Percentiles rank a stretch among this genome's conserved stretches.
Evolutionary conservation across 2,888 invertebrate genomes (phyloP).

Genomic region (Zygothrica quintamaculata): DNA sequence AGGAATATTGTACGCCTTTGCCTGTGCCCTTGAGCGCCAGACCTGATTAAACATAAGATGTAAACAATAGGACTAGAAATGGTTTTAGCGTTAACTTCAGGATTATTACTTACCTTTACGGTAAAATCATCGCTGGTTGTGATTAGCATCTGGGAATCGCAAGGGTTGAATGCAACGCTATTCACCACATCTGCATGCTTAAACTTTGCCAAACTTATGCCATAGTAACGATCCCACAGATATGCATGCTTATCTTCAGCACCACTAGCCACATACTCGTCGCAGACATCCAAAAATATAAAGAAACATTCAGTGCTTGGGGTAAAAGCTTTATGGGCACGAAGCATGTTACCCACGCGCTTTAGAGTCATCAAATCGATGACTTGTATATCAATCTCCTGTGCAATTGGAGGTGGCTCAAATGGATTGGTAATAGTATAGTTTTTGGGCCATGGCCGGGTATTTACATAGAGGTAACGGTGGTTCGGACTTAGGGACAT

Average conservation of each 20-base stretch:
- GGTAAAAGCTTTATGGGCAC: slow-evolving; percentile 92
- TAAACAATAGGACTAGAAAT: not conserved
- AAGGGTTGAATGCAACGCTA: slow-evolving; percentile 93
- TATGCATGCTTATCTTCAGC: slow-evolving; percentile 93
- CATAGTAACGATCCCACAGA: slow-evolving; percentile 94
- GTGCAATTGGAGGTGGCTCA: slow-evolving; percentile 93
- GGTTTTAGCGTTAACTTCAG: not conserved
- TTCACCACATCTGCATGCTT: slow-evolving; percentile 93
- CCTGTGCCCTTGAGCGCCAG: slow-evolving; percentile 80
- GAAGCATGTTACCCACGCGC: slow-evolving; percentile 91
- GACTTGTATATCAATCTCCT: slow-evolving; percentile 94
- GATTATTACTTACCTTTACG: slow-evolving; percentile 88
- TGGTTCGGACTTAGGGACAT: slow-evolving; percentile 94
- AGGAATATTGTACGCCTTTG: slow-evolving; percentile 68
- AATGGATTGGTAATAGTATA: slow-evolving; percentile 90
- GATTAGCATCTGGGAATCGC: slow-evolving; percentile 91
- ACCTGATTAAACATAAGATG: slow-evolving; percentile 57
- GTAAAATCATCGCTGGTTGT: slow-evolving; percentile 93
- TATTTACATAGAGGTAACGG: slow-evolving; percentile 92
- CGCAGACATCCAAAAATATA: slow-evolving; percentile 92
- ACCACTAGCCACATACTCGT: slow-evolving; percentile 93
- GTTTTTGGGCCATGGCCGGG: slow-evolving; percentile 92
- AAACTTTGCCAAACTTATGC: slow-evolving; percentile 90
- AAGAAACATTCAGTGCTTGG: slow-evolving; percentile 94
- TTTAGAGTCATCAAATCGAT: slow-evolving; percentile 91